Evolutionary conservation across 2,113 vertebrate species (phyloP).

Genomic region (Loxodonta africana): DNA sequence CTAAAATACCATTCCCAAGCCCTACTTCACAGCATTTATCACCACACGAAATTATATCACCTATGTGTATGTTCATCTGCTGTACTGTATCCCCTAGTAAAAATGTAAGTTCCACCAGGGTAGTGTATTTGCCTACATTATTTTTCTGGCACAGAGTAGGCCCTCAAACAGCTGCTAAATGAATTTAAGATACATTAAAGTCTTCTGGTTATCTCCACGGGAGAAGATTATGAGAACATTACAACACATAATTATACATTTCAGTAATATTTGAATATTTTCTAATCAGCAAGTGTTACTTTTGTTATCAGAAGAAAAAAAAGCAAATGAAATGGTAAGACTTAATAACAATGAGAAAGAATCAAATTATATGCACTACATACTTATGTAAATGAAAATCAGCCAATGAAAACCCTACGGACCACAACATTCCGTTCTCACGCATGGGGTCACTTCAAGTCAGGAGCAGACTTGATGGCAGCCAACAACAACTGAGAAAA

Average conservation of each 20-base stretch:
- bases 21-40: background rate
- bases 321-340: constrained; percentile 34
- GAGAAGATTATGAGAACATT: background rate
- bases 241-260: background rate
- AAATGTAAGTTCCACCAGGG: background rate
- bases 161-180: constrained; percentile 10
- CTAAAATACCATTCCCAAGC: background rate
- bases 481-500: background rate
- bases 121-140: background rate
- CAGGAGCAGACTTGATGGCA: background rate
- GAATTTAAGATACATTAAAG: background rate
- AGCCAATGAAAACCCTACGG: background rate
- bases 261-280: background rate
- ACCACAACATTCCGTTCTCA: background rate
- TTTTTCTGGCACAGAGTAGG: background rate
- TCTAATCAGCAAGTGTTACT: background rate
- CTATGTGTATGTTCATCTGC: background rate
- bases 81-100: background rate
- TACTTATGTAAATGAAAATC: background rate
- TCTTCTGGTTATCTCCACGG: background rate
- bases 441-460: background rate
- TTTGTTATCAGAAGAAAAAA: background rate
- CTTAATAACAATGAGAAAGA: constrained; percentile 27
- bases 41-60: background rate
- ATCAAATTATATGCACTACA: constrained; percentile 18